Evolutionary conservation across 2,888 invertebrate genomes (phyloP), one percentile per base, ranked within the genome.

Genomic region (Philhelius pedissequus): DNA sequence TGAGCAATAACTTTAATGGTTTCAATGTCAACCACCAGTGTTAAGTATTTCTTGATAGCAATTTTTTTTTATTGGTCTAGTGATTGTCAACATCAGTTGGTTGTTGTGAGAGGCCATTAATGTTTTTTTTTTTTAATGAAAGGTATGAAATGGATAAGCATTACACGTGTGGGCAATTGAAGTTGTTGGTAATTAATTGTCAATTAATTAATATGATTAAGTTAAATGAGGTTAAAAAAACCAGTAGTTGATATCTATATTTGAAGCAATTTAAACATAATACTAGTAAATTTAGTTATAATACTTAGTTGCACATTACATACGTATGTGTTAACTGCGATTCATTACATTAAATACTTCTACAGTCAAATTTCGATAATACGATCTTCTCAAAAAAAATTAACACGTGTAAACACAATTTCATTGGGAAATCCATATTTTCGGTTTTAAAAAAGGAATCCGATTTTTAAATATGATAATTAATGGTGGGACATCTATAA

Each of bases 21-120:
- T 32, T 75, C 79, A 79, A 79, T 74, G 68, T 60, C 74, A 68
- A 27, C 73, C 20, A 32, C 6, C 25, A 74, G 18, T 3, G 30
- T 54, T 78, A 60, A 68, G 56, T 74, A 52, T 52, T 74, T 68
- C 43, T 74, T 40, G 40, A 60, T 38, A 50, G 68, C 9, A 20
- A 38, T 64, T 45, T 52, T n/a, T 25, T 40, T 48, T 48, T 22
- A 7, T 25, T 48, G 48, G 48, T 48, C 48, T 48, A n/a, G 22
- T 48, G 48, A 56, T 11, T 30, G 64, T 45, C 35, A 20, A 35
- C n/a, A 25, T 4, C 27, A 9, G 8, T 15, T 25, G 22, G 20
- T 69, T 18, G 56, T 11, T 43, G 13, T 27, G 8, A 48, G 25
- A 54, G 62, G 62, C 54, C 54, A 54, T 32, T 54, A 32, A 7